A percentile compares a stretch with the other conserved stretches of the same genome.
Evolutionary conservation across 2,113 vertebrate species (phyloP).

Genomic region (Engystomops pustulosus): DNA sequence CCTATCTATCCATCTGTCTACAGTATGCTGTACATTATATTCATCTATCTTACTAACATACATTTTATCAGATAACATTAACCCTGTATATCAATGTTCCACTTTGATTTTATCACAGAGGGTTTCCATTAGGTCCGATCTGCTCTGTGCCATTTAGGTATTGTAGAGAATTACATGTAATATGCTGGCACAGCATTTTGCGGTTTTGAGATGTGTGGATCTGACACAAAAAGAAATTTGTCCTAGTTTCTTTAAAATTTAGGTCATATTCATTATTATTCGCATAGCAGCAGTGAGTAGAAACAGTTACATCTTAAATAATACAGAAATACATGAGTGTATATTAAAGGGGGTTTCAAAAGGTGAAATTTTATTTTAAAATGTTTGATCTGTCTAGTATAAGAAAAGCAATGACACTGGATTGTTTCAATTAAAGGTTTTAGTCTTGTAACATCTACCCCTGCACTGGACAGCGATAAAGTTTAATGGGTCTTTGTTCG

Average conservation of each 20-base stretch:
- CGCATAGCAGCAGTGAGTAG: neutral
- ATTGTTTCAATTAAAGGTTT: too few relatives aligned
- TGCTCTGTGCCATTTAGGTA: slow-evolving; percentile 7
- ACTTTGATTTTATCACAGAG: neutral
- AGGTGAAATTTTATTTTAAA: too few relatives aligned
- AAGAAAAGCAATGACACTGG: too few relatives aligned
- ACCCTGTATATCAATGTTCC: neutral
- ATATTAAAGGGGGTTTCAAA: too few relatives aligned
- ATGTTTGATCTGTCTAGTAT: too few relatives aligned
- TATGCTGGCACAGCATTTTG: slow-evolving; percentile 36
- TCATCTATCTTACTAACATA: too few relatives aligned
- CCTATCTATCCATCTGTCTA: neutral
- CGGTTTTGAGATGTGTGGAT: slow-evolving; percentile 11
- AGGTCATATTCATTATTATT: slow-evolving; percentile 30
- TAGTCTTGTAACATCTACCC: too few relatives aligned
- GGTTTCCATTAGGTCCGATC: neutral
- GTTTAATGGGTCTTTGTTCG: too few relatives aligned
- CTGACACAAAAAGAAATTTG: slow-evolving; percentile 35
- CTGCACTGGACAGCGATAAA: too few relatives aligned
- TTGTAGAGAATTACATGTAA: slow-evolving; percentile 18
- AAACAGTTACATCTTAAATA: neutral
- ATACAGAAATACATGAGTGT: neutral
- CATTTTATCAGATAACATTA: too few relatives aligned
- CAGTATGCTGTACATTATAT: neutral
- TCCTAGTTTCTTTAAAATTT: slow-evolving; percentile 40